Percentiles rank a stretch among this genome's conserved stretches.
phyloP scores from a whole-genome alignment of 1,140 invertebrate genomes.

The Drosophila paulistorum region DNA sequence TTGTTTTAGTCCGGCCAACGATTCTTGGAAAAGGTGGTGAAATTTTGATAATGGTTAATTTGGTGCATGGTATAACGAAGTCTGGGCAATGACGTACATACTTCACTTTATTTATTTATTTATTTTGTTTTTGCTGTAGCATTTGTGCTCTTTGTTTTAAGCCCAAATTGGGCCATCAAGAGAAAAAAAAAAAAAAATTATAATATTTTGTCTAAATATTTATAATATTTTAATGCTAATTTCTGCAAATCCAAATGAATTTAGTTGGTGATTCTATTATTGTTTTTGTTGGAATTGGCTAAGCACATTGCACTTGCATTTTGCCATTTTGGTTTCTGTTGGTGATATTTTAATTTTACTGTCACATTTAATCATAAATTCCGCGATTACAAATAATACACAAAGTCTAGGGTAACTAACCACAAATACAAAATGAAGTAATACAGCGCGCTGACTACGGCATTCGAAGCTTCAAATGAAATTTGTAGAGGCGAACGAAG shows the following conservation, averaged over 20 bases:
- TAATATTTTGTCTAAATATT: slow-evolving; percentile 78
- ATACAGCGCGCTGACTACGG: too few species aligned
- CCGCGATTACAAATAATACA: slow-evolving; percentile 68
- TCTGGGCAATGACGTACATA: too few species aligned
- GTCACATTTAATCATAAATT: slow-evolving; percentile 80
- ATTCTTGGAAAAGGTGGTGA: too few species aligned
- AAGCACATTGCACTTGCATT: slow-evolving; percentile 31
- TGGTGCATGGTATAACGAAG: too few species aligned
- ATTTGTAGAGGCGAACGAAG: too few species aligned
- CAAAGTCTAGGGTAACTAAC: slow-evolving; percentile 3
- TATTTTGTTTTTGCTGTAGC: slow-evolving; percentile 35
- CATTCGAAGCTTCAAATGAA: too few species aligned
- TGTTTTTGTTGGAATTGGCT: slow-evolving; percentile 20
- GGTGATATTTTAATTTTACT: slow-evolving; percentile 78
- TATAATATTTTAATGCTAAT: slow-evolving; percentile 82
- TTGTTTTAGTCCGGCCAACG: too few species aligned
- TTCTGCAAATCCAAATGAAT: slow-evolving; percentile 66
- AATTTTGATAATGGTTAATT: too few species aligned
- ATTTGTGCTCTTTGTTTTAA: slow-evolving; percentile 62
- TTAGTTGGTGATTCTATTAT: slow-evolving; percentile 17
- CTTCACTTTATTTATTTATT: too few species aligned
- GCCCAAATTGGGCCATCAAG: slow-evolving; percentile 28
- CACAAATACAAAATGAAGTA: background rate
- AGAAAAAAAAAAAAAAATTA: slow-evolving; percentile 30
- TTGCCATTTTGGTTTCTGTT: slow-evolving; percentile 62